These are phyloP conservation scores for Pyralis farinalis DNA, from an alignment of 2,888 invertebrate genomes.

Conservation along the genomic window DNA sequence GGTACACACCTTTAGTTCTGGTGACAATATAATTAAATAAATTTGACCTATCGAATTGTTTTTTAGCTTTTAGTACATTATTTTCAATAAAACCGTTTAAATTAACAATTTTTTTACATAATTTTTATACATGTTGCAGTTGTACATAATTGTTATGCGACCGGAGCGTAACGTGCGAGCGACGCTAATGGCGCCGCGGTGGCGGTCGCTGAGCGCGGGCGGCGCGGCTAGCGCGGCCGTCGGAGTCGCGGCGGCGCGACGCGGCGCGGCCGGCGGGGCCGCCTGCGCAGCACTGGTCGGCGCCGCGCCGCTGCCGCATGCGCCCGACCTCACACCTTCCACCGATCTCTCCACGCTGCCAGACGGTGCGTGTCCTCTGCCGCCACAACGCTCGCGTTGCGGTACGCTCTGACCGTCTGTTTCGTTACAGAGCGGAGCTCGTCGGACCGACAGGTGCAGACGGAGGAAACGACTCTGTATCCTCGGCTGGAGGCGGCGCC, in stretches of 20 bases:
- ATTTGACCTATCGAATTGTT: no score
- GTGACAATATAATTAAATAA: no score
- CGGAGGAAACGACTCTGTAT: constrained; percentile 44
- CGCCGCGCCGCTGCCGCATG: constrained; percentile 37
- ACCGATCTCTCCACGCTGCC: constrained; percentile 56
- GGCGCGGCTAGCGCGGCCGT: constrained; percentile 23
- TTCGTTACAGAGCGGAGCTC: constrained; percentile 41
- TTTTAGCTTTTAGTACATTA: no score
- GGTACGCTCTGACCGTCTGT: not conserved
- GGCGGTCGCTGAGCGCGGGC: constrained; percentile 38
- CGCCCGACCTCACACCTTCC: constrained; percentile 49
- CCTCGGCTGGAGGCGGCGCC: constrained; percentile 19
- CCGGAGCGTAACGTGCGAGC: constrained; percentile 67
- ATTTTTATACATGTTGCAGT: no score
- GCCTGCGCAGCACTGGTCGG: constrained; percentile 52
- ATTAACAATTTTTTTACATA: no score
- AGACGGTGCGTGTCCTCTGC: constrained; percentile 29
- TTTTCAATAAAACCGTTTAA: no score
- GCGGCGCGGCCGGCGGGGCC: constrained; percentile 48
- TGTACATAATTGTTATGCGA: constrained; percentile 59
- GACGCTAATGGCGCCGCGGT: constrained; percentile 49
- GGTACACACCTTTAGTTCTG: no score
- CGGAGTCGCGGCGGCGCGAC: constrained; percentile 29
- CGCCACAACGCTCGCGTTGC: constrained; percentile 1
- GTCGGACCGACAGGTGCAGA: constrained; percentile 58